These are phyloP conservation scores for Stenurella melanura DNA, from an alignment of 2,888 invertebrate genomes.

Conservation along the genomic window DNA sequence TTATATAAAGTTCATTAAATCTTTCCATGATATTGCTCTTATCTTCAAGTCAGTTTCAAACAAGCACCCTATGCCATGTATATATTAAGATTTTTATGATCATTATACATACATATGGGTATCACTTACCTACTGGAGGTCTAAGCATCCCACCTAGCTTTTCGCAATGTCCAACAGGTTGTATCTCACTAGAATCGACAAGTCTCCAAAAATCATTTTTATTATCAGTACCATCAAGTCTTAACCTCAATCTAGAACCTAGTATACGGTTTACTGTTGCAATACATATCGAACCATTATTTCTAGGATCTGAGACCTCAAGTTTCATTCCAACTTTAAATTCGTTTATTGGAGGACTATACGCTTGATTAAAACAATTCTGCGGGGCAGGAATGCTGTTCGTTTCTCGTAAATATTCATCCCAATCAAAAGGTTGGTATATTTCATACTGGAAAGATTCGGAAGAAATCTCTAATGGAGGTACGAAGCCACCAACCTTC, in stretches of 20 bases:
- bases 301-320: conserved; percentile 95
- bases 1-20: no score
- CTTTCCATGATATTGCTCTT: no score
- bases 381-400: conserved; percentile 86
- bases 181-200: conserved; percentile 96
- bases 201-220: conserved; percentile 98
- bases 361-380: conserved; percentile 91
- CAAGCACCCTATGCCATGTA: no score
- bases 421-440: conserved; percentile 92
- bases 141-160: conserved; percentile 95
- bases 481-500: conserved; percentile 71
- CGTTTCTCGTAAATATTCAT: conserved; percentile 79
- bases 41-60: no score
- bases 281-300: conserved; percentile 96
- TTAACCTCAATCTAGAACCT: conserved; percentile 90
- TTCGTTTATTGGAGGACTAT: conserved; percentile 89
- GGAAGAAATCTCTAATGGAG: conserved; percentile 75
- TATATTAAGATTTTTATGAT: conserved; percentile 24
- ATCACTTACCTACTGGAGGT: conserved; percentile 87
- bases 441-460: conserved; percentile 85
- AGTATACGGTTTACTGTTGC: conserved; percentile 95
- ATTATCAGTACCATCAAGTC: conserved; percentile 97
- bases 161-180: conserved; percentile 95
- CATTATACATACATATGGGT: conserved; percentile 26
- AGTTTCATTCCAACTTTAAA: conserved; percentile 96